phyloP scores from a whole-genome alignment of 2,113 vertebrate genomes.

The Boleophthalmus pectinirostris region DNA sequence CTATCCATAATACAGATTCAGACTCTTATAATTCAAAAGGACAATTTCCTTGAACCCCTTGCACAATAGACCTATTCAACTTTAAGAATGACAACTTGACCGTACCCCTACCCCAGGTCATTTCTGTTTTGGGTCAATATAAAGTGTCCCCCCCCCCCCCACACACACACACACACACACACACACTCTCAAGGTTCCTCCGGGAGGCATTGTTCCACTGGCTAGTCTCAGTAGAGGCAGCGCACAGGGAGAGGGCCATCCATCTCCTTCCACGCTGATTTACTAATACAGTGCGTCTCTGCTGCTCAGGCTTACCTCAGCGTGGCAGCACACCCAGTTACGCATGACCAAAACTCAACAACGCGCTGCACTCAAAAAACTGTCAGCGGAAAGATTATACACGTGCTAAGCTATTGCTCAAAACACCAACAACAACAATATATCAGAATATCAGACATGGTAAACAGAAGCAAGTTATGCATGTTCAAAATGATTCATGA shows the following conservation, averaged over 20 bases:
- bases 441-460: constrained; percentile 34
- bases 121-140: constrained; percentile 56
- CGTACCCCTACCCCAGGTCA: constrained; percentile 37
- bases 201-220: constrained; percentile 47
- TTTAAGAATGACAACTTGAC: constrained; percentile 13
- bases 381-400: constrained; percentile 33
- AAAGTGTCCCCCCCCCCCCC: background rate
- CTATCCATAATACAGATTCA: no score
- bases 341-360: constrained; percentile 30
- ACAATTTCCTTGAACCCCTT: background rate
- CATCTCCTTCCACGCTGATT: constrained; percentile 68
- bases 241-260: constrained; percentile 52
- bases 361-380: constrained; percentile 25
- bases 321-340: constrained; percentile 38
- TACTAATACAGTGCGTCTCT: constrained; percentile 61
- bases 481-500: no score
- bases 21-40: no score
- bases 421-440: constrained; percentile 25
- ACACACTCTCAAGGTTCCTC: constrained; percentile 20
- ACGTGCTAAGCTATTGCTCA: constrained; percentile 2
- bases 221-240: constrained; percentile 55
- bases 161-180: constrained; percentile 10
- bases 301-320: constrained; percentile 30
- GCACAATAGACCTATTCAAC: background rate
- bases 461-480: background rate